Evolutionary conservation across 2,888 invertebrate species (phyloP), one percentile per base, ranked within the genome.

Genomic region (Liodrosophila aerea): DNA sequence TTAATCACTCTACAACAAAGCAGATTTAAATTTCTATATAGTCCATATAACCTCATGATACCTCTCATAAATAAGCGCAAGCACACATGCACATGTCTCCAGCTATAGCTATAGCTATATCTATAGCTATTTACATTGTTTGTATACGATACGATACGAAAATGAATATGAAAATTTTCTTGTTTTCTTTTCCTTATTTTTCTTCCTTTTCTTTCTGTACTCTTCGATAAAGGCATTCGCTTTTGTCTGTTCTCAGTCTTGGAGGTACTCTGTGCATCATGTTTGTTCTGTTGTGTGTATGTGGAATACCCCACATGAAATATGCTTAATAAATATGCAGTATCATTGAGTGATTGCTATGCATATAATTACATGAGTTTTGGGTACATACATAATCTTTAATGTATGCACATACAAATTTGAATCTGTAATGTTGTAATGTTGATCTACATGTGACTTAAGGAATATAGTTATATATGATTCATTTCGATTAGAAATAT

Each of bases 31-130:
- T 47, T 60, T 60, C 12, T 8, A 47, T 8, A 41, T 53, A 40
- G 39, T 53, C 9, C 34, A 22, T 22, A 22, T 22, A 22, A 22
- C 22, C 22, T 22, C 22, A 4, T 22, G 22, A 22, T 22, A 22
- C 22, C 33, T 66, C 58, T 74, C 74, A 56, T 62, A 60, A 54
- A 51, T 46, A 44, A 54, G 62, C 34, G 56, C 16, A 47, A 36
- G 54, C 44, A 64, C 41, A 68, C 34, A 54, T 9, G n/a, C 12
- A 37, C 34, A 46, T 27, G 33, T 30, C 22, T 58, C 49, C 52
- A 68, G 59, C 11, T 43, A 15, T 39, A 36, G 31, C 22, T 22
- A 22, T 22, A 22, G 5, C 22, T 58, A 49, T 49, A 68, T 52
- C 11, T 43, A 15, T 39, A 36, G 31, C 12, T 41, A 16, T 22